Percentiles rank a stretch among this genome's conserved stretches.
phyloP scores from a whole-genome alignment of 2,113 vertebrate species.

The Etheostoma cragini region DNA sequence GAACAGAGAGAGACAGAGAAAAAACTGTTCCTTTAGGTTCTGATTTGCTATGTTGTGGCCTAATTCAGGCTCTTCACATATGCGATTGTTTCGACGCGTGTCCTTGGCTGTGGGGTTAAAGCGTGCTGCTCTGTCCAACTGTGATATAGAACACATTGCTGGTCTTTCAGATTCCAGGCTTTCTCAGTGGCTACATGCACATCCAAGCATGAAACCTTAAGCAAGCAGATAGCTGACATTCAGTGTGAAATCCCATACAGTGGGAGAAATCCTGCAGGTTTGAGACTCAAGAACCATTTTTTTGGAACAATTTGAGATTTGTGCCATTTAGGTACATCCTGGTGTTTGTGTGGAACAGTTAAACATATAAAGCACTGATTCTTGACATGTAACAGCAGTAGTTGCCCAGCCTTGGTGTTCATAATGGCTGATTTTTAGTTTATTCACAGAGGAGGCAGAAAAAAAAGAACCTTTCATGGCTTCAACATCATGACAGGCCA shows the following conservation, averaged over 20 bases:
- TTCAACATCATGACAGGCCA: slow-evolving; percentile 11
- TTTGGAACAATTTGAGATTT: not conserved
- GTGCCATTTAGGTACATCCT: no score
- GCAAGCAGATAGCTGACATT: slow-evolving; percentile 33
- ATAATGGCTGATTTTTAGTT: slow-evolving; percentile 4
- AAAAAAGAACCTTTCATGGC: not conserved
- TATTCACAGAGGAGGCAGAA: not conserved
- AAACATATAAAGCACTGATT: slow-evolving; percentile 10
- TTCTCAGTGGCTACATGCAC: slow-evolving; percentile 50
- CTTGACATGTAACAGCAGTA: slow-evolving; percentile 4
- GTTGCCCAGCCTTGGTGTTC: not conserved
- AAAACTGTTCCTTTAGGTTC: not conserved
- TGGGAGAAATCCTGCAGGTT: slow-evolving; percentile 24
- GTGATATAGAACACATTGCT: slow-evolving; percentile 11
- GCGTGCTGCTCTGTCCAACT: slow-evolving; percentile 10
- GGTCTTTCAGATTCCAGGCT: slow-evolving; percentile 11
- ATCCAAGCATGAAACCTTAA: slow-evolving; percentile 55
- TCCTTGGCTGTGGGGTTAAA: slow-evolving; percentile 26
- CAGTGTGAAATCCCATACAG: slow-evolving; percentile 32
- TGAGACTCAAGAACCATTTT: slow-evolving; percentile 7
- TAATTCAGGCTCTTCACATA: not conserved
- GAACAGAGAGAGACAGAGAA: no score
- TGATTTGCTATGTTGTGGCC: not conserved
- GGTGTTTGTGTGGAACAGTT: not conserved
- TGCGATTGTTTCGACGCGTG: slow-evolving; percentile 3